These are phyloP conservation scores for Xenopus petersii DNA, from an alignment of 2,797 vertebrate species.

Conservation along the genomic window DNA sequence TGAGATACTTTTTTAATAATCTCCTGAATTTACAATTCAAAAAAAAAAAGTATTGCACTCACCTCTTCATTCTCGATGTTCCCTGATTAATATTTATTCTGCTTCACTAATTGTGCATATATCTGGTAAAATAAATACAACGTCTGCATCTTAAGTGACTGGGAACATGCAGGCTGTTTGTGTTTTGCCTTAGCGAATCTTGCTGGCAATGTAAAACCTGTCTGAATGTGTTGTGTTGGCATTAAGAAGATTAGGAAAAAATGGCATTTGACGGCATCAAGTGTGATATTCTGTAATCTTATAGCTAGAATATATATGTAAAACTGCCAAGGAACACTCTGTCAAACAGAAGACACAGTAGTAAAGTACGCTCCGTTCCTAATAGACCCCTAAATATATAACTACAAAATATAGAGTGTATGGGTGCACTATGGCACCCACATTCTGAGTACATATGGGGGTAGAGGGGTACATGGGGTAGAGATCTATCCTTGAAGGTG, in stretches of 20 bases:
- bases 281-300: background rate
- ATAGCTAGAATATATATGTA: background rate
- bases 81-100: slow-evolving; percentile 34
- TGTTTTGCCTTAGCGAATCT: background rate
- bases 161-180: background rate
- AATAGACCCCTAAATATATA: background rate
- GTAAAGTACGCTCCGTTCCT: background rate
- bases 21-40: slow-evolving; percentile 22
- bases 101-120: slow-evolving; percentile 26
- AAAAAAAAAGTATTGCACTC: background rate
- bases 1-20: slow-evolving; percentile 25
- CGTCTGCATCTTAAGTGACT: slow-evolving; percentile 16
- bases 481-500: no score
- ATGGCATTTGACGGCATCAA: slow-evolving; percentile 1
- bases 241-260: background rate
- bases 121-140: slow-evolving; percentile 23
- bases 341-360: background rate
- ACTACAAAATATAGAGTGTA: no score
- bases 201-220: background rate
- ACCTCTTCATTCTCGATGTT: slow-evolving; percentile 11
- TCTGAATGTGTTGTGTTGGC: background rate
- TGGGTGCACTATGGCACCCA: no score
- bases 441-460: no score
- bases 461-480: no score
- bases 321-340: background rate